A percentile compares a stretch with the other conserved stretches of the same genome.
Conservation (phyloP, 2,888 invertebrate genomes). For the Tipula unca region DNA sequence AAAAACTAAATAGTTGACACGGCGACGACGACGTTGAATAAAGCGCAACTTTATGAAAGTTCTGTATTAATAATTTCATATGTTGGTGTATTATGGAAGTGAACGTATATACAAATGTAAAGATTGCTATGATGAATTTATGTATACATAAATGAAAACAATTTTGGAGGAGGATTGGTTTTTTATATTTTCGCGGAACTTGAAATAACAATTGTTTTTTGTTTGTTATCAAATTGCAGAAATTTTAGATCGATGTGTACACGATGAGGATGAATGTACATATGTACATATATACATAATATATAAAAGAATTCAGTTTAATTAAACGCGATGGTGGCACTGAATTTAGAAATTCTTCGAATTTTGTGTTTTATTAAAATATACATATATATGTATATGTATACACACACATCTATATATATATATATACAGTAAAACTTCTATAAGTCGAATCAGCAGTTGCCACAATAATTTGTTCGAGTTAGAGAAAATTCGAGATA, state of each 20-base stretch:
- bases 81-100: background rate
- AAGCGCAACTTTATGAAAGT: background rate
- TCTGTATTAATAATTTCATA: background rate
- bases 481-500: too few species aligned
- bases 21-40: background rate
- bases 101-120: too few species aligned
- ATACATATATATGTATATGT: background rate
- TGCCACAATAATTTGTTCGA: too few species aligned
- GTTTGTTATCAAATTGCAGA: background rate
- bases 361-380: background rate
- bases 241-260: background rate
- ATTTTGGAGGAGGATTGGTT: background rate
- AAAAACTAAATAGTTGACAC: background rate
- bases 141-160: background rate
- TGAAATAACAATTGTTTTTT: background rate
- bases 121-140: too few species aligned
- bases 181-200: background rate
- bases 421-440: too few species aligned
- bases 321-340: background rate
- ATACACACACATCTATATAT: too few species aligned
- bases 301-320: background rate
- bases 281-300: too few species aligned
- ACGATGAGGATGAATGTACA: too few species aligned
- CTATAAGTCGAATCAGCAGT: too few species aligned
- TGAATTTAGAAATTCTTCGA: background rate